Evolutionary conservation across 2,888 invertebrate species (phyloP).

Genomic region (Drosophila ezoana): DNA sequence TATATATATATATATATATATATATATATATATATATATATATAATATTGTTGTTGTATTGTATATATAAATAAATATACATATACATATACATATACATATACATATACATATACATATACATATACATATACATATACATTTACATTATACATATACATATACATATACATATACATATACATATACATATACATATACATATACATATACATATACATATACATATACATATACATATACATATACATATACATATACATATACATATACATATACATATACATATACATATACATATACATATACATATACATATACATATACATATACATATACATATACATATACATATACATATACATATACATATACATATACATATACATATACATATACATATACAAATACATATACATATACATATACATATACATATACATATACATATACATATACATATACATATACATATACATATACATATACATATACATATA

Average conservation of each 20-base stretch:
- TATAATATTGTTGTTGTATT: background rate
- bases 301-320: background rate
- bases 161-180: background rate
- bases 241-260: background rate
- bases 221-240: background rate
- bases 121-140: background rate
- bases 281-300: background rate
- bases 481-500: background rate
- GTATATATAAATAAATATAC: background rate
- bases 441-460: background rate
- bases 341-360: background rate
- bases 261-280: background rate
- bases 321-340: background rate
- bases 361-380: background rate
- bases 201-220: background rate
- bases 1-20: background rate
- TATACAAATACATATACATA: background rate
- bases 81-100: background rate
- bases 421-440: background rate
- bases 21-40: conserved; percentile 3
- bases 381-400: background rate
- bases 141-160: background rate
- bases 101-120: background rate
- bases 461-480: background rate
- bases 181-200: background rate